Base-by-base conservation (phyloP, 2,113 vertebrate genomes). In the Amphiprion ocellaris region DNA sequence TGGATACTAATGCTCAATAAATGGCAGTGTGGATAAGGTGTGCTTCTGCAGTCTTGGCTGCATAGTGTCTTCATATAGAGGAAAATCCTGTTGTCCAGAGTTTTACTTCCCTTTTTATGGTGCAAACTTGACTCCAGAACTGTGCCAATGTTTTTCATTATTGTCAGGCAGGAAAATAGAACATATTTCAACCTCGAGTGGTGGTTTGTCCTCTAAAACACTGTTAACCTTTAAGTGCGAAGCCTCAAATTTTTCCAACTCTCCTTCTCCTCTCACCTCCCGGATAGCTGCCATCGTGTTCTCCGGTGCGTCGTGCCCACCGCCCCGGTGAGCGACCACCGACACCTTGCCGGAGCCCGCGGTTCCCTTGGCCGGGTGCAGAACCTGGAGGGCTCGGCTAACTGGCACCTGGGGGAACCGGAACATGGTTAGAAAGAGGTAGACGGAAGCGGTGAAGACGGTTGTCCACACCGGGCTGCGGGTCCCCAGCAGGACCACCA, bases 231-330 rank as follows among this genome's bases (percentile, higher is more conserved):
- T 15, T 7, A 44, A 12, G 41, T 44, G 41, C 15, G 41, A 44
- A 44, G 41, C 41, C 19, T 16, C 49, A 50, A 0, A n/a, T 3
- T 5, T n/a, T 16, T 1, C 49, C 49, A 19, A 0, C 41, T 9
- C 41, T 15, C 41, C 49, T 50, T 16, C 17, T 26, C 15, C 21
- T 53, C 95, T 91, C 72, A 98, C 97, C 96, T 96, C 93, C 49
- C 95, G 90, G 64, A 98, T 97, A 24, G 98, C 96, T 1, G 94
- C 96, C 56, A 99, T 90, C 0, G 98, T 98, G 94, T 99, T 99
- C 93, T 99, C 98, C 4, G 98, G 98, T 1, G 97, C 97, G 75
- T 99, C 98, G 92, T 99, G 95, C 2, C 95, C 94, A 1, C 96
- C 97, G 24, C 96, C 97, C 44, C 97, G 95, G 89, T 99, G 97